Evolutionary conservation across 2,888 invertebrate species (phyloP).

Genomic region (Phaedon cochleariae): DNA sequence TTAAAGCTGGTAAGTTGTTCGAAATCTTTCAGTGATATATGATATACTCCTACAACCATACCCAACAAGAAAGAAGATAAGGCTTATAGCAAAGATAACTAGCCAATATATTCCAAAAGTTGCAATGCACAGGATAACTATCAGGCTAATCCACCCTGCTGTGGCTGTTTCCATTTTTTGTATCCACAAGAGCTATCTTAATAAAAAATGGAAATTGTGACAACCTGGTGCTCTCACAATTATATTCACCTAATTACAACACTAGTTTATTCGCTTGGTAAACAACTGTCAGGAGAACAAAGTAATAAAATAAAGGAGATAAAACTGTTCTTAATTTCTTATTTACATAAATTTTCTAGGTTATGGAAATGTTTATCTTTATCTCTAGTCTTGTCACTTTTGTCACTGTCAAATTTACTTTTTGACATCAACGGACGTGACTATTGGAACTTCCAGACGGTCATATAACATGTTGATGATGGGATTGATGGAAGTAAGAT

Average conservation of each 20-base stretch:
- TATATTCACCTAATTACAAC: neutral
- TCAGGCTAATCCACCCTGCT: constrained; percentile 59
- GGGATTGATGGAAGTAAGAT: too few species aligned
- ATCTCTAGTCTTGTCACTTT: neutral
- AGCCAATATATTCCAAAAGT: constrained; percentile 61
- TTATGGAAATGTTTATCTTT: constrained; percentile 4
- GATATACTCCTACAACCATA: too few species aligned
- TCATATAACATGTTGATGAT: too few species aligned
- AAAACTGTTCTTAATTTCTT: neutral
- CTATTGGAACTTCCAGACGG: neutral
- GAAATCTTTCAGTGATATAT: too few species aligned
- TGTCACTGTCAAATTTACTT: neutral
- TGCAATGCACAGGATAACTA: constrained; percentile 58
- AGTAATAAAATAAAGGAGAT: neutral
- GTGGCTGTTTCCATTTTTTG: constrained; percentile 50
- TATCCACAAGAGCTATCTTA: neutral
- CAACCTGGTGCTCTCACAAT: neutral
- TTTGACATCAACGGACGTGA: neutral
- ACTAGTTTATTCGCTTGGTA: neutral
- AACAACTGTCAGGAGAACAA: neutral
- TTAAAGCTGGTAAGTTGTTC: too few species aligned
- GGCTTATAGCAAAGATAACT: constrained; percentile 52
- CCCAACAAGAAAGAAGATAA: constrained; percentile 59
- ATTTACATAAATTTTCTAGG: neutral
- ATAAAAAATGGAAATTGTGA: neutral